A percentile compares a stretch with the other conserved stretches of the same genome.
Conservation (phyloP, 2,113 vertebrate species). For the Varanus komodoensis region DNA sequence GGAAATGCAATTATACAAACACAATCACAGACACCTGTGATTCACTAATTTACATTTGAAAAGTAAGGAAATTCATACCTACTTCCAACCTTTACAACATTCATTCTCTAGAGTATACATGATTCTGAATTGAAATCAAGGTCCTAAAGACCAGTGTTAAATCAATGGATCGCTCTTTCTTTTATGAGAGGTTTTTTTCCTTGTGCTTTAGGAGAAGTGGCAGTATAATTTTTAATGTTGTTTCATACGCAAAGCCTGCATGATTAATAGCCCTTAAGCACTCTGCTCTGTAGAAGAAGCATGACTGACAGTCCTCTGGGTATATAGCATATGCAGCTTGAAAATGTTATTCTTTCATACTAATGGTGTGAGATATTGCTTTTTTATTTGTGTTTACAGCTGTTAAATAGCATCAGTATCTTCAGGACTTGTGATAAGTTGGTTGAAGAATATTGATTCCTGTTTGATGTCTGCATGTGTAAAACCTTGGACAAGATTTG, state of each 20-base stretch:
- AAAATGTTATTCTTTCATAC: constrained; percentile 40
- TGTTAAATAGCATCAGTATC: constrained; percentile 58
- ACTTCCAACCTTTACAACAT: neutral
- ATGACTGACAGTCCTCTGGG: constrained; percentile 53
- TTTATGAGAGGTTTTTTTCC: constrained; percentile 6
- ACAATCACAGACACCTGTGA: neutral
- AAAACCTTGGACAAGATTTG: constrained; percentile 39
- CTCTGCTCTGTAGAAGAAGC: constrained; percentile 33
- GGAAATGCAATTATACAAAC: neutral
- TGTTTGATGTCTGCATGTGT: constrained; percentile 56
- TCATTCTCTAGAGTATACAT: neutral
- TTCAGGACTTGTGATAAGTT: constrained; percentile 49
- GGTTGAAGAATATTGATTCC: constrained; percentile 61
- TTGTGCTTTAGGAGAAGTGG: constrained; percentile 16
- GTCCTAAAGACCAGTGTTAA: neutral
- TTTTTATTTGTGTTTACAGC: constrained; percentile 54
- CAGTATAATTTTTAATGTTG: constrained; percentile 7
- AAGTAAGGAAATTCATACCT: neutral
- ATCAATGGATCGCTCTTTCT: constrained; percentile 25
- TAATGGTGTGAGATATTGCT: constrained; percentile 42
- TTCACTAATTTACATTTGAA: neutral
- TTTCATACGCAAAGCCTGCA: constrained; percentile 7
- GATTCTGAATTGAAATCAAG: neutral
- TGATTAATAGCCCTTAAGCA: constrained; percentile 22
- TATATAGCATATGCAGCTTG: constrained; percentile 41